Percentiles rank a stretch among this genome's conserved stretches.
phyloP scores from a whole-genome alignment of 1,140 invertebrate genomes.

The Tenebrio molitor region DNA sequence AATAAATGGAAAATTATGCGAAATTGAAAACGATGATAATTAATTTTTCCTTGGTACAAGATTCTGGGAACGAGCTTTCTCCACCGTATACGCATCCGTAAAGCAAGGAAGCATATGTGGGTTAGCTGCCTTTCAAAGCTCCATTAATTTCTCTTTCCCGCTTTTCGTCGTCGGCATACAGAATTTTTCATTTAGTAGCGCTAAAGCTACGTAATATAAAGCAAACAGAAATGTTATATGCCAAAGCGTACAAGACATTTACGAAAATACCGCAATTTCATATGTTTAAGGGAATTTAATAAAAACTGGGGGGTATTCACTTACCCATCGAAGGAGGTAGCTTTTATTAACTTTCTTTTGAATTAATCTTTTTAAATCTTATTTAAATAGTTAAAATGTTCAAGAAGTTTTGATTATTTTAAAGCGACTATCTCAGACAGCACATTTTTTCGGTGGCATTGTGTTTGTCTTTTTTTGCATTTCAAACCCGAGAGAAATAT shows the following conservation, averaged over 20 bases:
- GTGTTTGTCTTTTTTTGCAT: too few relatives aligned
- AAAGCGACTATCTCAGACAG: too few relatives aligned
- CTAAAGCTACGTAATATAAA: conserved; percentile 39
- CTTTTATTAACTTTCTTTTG: too few relatives aligned
- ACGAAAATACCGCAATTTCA: conserved; percentile 30
- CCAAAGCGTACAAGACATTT: conserved; percentile 33
- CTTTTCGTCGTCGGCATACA: conserved; percentile 31
- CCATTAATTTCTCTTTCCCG: conserved; percentile 40
- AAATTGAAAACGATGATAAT: conserved; percentile 14
- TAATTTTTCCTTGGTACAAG: conserved; percentile 30
- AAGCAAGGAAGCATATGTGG: conserved; percentile 30
- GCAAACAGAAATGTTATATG: conserved; percentile 35
- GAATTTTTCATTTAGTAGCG: conserved; percentile 38
- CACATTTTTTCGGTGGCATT: too few relatives aligned
- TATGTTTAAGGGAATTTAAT: conserved; percentile 25
- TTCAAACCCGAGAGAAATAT: too few relatives aligned
- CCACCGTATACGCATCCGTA: background rate
- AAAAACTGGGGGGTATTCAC: background rate
- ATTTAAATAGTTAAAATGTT: background rate
- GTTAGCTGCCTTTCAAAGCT: conserved; percentile 38
- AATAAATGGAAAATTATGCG: conserved; percentile 3
- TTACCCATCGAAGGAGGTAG: background rate
- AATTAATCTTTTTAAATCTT: too few relatives aligned
- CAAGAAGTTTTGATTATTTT: too few relatives aligned
- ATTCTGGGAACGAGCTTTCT: conserved; percentile 11